These are phyloP conservation scores for Rotaria magnacalcarata DNA, from an alignment of 2,888 invertebrate genomes.

Conservation along the genomic window DNA sequence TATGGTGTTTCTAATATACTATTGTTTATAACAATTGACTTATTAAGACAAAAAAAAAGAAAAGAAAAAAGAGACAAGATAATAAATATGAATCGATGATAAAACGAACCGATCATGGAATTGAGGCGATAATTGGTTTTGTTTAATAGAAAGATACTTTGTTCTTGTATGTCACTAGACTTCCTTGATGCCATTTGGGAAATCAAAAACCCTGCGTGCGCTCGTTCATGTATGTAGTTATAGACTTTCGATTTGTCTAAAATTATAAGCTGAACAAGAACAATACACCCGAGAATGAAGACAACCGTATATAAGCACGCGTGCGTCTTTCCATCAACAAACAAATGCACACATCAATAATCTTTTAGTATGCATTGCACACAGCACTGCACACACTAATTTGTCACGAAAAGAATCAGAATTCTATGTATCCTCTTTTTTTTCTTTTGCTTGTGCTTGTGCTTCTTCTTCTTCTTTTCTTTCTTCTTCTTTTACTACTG, in stretches of 20 bases:
- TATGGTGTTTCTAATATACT: not conserved
- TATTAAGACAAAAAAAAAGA: not conserved
- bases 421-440: not conserved
- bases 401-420: not conserved
- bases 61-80: not conserved
- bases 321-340: too few relatives aligned
- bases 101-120: not conserved
- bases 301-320: not conserved
- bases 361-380: not conserved
- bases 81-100: not conserved
- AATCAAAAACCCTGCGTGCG: not conserved
- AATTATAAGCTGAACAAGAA: not conserved
- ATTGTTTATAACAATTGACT: not conserved
- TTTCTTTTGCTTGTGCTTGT: not conserved
- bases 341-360: not conserved
- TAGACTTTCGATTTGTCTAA: not conserved
- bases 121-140: not conserved
- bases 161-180: not conserved
- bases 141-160: not conserved
- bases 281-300: not conserved
- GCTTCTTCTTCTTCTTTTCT: not conserved
- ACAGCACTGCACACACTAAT: not conserved
- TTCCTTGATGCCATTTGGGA: not conserved
- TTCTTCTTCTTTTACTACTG: not conserved
- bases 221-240: not conserved